Percentiles rank a stretch among this genome's conserved stretches.
Conservation (phyloP, 2,888 invertebrate genomes). For the Herminia tarsipennalis region DNA sequence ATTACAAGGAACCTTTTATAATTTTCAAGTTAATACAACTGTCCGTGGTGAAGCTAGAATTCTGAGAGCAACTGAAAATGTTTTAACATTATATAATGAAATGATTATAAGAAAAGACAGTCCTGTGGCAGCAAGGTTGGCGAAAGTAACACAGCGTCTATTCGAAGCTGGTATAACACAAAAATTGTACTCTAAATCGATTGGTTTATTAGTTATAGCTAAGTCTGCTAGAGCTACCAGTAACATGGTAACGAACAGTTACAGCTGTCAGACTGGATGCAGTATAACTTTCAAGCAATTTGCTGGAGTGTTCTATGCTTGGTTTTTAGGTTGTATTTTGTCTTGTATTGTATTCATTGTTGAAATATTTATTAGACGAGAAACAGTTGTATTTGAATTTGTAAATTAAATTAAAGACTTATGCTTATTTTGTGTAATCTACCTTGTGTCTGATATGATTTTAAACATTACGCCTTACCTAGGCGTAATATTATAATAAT, state of each 20-base stretch:
- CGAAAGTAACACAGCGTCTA: slow-evolving; percentile 50
- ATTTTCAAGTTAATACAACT: slow-evolving; percentile 58
- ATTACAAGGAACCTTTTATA: slow-evolving; percentile 53
- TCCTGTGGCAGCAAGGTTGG: slow-evolving; percentile 47
- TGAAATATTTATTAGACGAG: slow-evolving; percentile 40
- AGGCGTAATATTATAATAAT: too few species aligned
- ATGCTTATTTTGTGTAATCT: too few species aligned
- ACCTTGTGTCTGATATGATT: too few species aligned
- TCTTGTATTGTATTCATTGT: slow-evolving; percentile 55
- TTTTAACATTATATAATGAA: slow-evolving; percentile 65
- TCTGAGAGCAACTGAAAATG: slow-evolving; percentile 53
- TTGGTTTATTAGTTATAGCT: slow-evolving; percentile 58
- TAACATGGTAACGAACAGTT: slow-evolving; percentile 61
- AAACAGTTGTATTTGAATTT: not conserved
- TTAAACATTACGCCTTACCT: too few species aligned
- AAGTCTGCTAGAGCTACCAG: slow-evolving; percentile 54
- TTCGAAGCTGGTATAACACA: slow-evolving; percentile 68
- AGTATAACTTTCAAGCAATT: slow-evolving; percentile 58
- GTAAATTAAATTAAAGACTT: not conserved
- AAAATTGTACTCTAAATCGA: slow-evolving; percentile 56
- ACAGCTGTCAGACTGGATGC: slow-evolving; percentile 68
- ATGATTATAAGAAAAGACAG: slow-evolving; percentile 63
- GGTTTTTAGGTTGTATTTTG: slow-evolving; percentile 59
- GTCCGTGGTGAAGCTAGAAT: slow-evolving; percentile 65
- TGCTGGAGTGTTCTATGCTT: slow-evolving; percentile 62